Conservation (phyloP, 2,113 vertebrate genomes). For the Nesogale talazaci region DNA sequence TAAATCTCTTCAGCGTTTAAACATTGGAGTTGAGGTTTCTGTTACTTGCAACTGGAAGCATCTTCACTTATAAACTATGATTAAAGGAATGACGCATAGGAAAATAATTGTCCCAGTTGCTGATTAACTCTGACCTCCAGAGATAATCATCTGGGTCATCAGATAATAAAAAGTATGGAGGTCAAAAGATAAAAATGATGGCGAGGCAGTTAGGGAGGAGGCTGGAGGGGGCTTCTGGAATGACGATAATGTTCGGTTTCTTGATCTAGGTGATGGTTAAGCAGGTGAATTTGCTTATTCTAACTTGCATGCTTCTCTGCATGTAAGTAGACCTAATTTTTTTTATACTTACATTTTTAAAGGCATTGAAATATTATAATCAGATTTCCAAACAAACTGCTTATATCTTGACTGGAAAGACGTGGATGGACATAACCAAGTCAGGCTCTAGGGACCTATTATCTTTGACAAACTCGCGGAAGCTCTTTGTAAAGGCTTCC, state of each 20-base stretch:
- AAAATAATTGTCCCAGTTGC: constrained; percentile 67
- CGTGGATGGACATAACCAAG: neutral
- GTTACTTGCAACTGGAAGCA: constrained; percentile 77
- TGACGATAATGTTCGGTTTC: neutral
- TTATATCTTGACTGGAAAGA: constrained; percentile 23
- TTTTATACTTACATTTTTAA: neutral
- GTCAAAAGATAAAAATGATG: constrained; percentile 69
- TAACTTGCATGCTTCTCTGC: constrained; percentile 36
- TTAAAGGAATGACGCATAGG: constrained; percentile 72
- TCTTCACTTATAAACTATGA: constrained; percentile 64
- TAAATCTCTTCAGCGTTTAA: constrained; percentile 30
- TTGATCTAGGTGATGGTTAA: neutral
- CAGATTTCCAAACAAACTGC: constrained; percentile 4
- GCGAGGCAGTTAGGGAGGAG: constrained; percentile 42
- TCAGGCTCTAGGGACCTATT: neutral
- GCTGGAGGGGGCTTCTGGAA: constrained; percentile 61
- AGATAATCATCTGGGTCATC: constrained; percentile 78
- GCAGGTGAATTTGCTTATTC: constrained; percentile 41
- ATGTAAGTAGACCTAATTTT: too few relatives aligned
- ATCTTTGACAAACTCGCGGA: constrained; percentile 18
- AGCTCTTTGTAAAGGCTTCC: neutral
- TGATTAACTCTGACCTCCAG: constrained; percentile 73
- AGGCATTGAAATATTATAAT: neutral
- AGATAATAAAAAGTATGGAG: constrained; percentile 75
- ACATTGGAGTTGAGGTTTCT: constrained; percentile 6